Evolutionary conservation across 2,888 invertebrate genomes (phyloP), one percentile per base, ranked within the genome.

Genomic region (Rotaria socialis): DNA sequence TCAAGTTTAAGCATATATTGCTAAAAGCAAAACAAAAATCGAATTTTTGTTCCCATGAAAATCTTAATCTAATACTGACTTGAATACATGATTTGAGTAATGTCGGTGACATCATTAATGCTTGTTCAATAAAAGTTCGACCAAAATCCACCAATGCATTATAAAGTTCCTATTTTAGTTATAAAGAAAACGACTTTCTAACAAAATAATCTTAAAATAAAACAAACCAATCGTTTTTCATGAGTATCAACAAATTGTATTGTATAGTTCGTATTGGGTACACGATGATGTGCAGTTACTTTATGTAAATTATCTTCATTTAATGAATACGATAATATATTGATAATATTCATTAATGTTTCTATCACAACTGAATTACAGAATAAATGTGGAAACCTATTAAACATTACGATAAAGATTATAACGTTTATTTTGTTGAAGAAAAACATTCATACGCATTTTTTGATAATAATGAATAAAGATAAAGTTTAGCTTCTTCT

Each of bases 401-500:
- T 52, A 52, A 84, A 60, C 58, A 60, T 27, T 16, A 55, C 1
- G 6, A 22, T 22, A 55, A 22, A 22, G 3, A 22, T 22, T 55
- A 22, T 22, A 7, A 6, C 7, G 2, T 55, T 55, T 5, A 4
- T 55, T 22, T 55, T 55, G 22, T 55, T 55, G 10, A 22, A 55
- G 16, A 14, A 52, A 4, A 16, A 52, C 14, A 52, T 16, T 95
- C 52, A 95, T 92, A 87, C 97, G 92, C 85, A 99, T 97, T 91
- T 96, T 95, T 90, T 96, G 95, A 91, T 97, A 95, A 56, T 96
- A 95, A 90, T 98, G 96, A 92, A 98, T 99, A 92, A 99, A 99
- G 55, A 85, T 56, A 85, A 10, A 85, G 24, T 88, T 98, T 97
- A 4, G 97, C 96, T 0, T 96, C 95, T 52, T 95, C 92, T 87